phyloP scores from a whole-genome alignment of 2,113 vertebrate genomes.

The Leucosticte australis region DNA sequence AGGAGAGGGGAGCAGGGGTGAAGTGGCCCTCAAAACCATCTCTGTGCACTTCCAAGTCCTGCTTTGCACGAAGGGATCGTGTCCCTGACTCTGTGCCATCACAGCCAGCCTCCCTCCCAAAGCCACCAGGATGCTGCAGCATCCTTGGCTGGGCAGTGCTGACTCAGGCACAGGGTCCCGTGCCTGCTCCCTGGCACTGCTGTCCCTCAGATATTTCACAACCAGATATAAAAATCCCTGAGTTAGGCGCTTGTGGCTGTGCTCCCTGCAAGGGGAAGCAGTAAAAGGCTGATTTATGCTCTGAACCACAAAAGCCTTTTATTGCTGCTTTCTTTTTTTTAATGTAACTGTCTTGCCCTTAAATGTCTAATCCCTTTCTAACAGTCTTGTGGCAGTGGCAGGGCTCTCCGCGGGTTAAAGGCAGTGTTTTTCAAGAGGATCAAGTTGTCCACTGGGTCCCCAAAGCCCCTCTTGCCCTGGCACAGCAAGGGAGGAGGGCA shows the following conservation, averaged over 20 bases:
- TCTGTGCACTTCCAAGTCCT: not conserved
- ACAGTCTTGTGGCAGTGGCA: not conserved
- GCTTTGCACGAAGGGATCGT: fast-evolving
- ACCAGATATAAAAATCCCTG: not conserved
- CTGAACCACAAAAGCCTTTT: not conserved
- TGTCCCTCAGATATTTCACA: not conserved
- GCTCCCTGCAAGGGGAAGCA: not conserved
- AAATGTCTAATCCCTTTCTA: not conserved
- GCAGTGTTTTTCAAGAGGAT: not conserved
- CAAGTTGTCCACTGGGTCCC: not conserved
- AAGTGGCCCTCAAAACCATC: not conserved
- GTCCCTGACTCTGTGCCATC: fast-evolving
- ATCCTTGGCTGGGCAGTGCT: not conserved
- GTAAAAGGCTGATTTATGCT: conserved; percentile 27
- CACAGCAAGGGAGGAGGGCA: not conserved
- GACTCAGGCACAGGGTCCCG: not conserved
- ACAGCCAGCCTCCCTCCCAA: not conserved
- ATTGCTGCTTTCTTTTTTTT: not conserved
- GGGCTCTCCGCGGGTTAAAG: not conserved
- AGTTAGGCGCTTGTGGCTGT: not conserved
- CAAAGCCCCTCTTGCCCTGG: not conserved
- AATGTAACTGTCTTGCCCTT: not conserved
- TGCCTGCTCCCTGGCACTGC: not conserved
- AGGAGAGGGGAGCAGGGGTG: not conserved
- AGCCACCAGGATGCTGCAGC: not conserved